Evolutionary conservation across 2,797 vertebrate species (phyloP).

Genomic region (Odontamblyopus lacepedii): DNA sequence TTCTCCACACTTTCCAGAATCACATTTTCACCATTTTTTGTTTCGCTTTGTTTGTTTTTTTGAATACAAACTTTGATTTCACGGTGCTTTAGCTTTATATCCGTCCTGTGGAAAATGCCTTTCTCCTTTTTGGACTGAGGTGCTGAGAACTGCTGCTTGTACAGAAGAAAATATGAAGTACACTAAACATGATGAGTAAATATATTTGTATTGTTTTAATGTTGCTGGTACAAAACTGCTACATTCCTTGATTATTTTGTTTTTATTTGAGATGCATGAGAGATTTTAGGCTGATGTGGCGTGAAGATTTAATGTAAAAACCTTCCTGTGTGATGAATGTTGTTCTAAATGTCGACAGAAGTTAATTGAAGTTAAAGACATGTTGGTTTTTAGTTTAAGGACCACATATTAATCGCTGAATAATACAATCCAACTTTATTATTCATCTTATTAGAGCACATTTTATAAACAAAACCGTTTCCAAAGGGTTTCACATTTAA

Average conservation of each 20-base stretch:
- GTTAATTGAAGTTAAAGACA: too few relatives aligned
- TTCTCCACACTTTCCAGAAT: not conserved
- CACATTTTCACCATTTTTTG: not conserved
- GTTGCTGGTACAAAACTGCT: not conserved
- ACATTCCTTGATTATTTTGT: constrained; percentile 5
- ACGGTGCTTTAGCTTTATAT: not conserved
- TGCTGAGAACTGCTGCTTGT: not conserved
- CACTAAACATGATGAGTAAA: not conserved
- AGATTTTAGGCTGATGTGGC: constrained; percentile 7
- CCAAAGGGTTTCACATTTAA: too few relatives aligned
- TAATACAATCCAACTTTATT: too few relatives aligned
- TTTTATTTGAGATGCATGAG: not conserved
- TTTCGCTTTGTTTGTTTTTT: not conserved
- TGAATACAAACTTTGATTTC: not conserved
- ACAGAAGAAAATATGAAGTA: not conserved
- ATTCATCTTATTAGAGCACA: too few relatives aligned
- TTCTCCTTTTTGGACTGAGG: not conserved
- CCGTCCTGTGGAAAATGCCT: not conserved
- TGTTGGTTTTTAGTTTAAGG: too few relatives aligned
- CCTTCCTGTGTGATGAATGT: constrained; percentile 43
- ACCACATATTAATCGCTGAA: too few relatives aligned
- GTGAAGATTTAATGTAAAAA: not conserved
- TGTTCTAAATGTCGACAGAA: not conserved
- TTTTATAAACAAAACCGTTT: too few relatives aligned
- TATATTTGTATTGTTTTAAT: not conserved